Percentiles rank a stretch among this genome's conserved stretches.
Evolutionary conservation across 1,140 invertebrate species (phyloP).

Genomic region (Rhizoglyphus robini): DNA sequence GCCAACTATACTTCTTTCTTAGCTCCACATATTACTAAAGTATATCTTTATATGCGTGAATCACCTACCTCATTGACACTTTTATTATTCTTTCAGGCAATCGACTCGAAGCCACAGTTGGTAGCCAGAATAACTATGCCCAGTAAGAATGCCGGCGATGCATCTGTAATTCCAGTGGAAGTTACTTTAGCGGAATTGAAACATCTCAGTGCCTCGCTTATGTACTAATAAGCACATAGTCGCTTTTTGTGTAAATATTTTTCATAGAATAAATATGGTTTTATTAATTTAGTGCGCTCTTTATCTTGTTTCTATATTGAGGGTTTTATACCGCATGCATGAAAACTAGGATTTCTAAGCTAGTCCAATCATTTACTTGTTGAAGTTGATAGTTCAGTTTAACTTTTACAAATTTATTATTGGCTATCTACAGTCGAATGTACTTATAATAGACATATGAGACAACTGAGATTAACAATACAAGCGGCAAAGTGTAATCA

Average conservation of each 20-base stretch:
- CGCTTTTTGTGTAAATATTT: too few species aligned
- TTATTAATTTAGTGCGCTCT: too few species aligned
- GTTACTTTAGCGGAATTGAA: neutral
- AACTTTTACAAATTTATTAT: too few species aligned
- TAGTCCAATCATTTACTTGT: too few species aligned
- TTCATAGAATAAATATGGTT: too few species aligned
- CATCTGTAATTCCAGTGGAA: neutral
- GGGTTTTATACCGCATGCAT: too few species aligned
- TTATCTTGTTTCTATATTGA: too few species aligned
- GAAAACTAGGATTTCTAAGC: too few species aligned
- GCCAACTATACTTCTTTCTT: slow-evolving; percentile 1
- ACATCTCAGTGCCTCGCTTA: neutral
- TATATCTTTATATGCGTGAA: neutral
- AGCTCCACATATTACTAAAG: slow-evolving; percentile 18
- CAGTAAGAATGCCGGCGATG: neutral
- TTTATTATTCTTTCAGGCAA: neutral
- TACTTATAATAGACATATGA: slow-evolving; percentile 1
- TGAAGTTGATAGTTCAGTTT: too few species aligned
- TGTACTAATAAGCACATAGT: too few species aligned
- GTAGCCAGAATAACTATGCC: neutral
- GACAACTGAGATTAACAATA: neutral
- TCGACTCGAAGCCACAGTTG: neutral
- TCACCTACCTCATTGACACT: neutral
- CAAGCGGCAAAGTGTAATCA: neutral
- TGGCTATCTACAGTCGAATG: too few species aligned